Percentiles rank a stretch among this genome's conserved stretches.
phyloP scores from a whole-genome alignment of 1,140 invertebrate genomes.

The Dendroctonus valens region DNA sequence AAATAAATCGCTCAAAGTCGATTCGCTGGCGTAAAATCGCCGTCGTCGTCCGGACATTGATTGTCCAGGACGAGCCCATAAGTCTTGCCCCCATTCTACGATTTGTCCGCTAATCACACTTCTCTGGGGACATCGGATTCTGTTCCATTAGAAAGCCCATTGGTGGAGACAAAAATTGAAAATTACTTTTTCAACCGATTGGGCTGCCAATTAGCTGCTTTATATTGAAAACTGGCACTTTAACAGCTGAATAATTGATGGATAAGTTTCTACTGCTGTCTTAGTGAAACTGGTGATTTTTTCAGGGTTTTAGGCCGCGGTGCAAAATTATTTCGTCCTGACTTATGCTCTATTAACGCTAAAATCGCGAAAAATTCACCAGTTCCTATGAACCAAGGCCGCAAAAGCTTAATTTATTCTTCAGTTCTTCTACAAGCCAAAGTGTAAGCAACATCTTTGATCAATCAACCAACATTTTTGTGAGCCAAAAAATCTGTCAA shows the following conservation, averaged over 20 bases:
- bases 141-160: conserved; percentile 37
- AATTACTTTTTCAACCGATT: neutral
- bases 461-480: too few species aligned
- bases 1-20: conserved; percentile 47
- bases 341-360: too few species aligned
- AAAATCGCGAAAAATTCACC: too few species aligned
- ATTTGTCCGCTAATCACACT: conserved; percentile 47
- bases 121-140: conserved; percentile 39
- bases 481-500: neutral
- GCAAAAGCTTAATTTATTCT: too few species aligned
- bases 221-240: neutral
- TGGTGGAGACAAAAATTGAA: neutral
- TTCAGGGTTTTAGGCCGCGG: too few species aligned
- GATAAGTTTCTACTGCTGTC: neutral
- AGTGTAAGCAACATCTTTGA: too few species aligned
- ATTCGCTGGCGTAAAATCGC: conserved; percentile 36
- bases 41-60: conserved; percentile 41
- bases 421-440: too few species aligned
- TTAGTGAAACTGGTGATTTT: neutral
- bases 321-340: too few species aligned
- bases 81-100: conserved; percentile 41
- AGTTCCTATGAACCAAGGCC: too few species aligned
- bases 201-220: neutral
- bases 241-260: neutral
- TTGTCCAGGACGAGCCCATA: conserved; percentile 44